A percentile compares a stretch with the other conserved stretches of the same genome.
Conservation (phyloP, 2,113 vertebrate genomes). For the Camelus bactrianus region DNA sequence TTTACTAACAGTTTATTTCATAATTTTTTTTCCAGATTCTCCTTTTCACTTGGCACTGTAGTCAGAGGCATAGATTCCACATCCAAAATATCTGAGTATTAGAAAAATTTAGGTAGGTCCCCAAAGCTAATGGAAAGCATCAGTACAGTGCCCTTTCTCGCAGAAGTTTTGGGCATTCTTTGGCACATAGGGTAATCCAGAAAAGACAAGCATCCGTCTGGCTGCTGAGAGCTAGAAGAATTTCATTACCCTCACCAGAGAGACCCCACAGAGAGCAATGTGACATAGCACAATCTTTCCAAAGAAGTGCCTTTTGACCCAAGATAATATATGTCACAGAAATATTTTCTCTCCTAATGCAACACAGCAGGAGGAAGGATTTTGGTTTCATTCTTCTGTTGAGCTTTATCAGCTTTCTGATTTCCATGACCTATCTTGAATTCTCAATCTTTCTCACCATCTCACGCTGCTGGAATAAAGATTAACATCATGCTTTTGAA, state of each 20-base stretch:
- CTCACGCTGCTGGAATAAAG: neutral
- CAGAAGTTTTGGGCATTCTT: neutral
- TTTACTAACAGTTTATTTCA: neutral
- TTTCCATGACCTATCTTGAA: neutral
- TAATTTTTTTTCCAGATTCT: neutral
- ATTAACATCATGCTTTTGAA: neutral
- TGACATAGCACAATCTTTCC: neutral
- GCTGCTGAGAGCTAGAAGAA: neutral
- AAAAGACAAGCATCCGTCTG: slow-evolving; percentile 49
- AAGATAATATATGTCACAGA: slow-evolving; percentile 11
- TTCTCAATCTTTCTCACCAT: neutral
- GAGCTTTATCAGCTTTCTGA: neutral
- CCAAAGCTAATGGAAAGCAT: neutral
- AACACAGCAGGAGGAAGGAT: neutral
- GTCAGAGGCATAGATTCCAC: neutral
- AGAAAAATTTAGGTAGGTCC: neutral
- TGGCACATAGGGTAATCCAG: neutral
- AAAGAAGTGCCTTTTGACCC: slow-evolving; percentile 63
- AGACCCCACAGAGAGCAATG: neutral
- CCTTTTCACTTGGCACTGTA: neutral
- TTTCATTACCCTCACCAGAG: slow-evolving; percentile 44
- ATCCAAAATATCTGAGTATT: neutral
- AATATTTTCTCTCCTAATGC: slow-evolving; percentile 50
- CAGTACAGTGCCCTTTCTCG: neutral
- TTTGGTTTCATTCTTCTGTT: neutral